Percentiles rank a stretch among this genome's conserved stretches.
Evolutionary conservation across 2,113 vertebrate species (phyloP).

Genomic region (Nestor notabilis): DNA sequence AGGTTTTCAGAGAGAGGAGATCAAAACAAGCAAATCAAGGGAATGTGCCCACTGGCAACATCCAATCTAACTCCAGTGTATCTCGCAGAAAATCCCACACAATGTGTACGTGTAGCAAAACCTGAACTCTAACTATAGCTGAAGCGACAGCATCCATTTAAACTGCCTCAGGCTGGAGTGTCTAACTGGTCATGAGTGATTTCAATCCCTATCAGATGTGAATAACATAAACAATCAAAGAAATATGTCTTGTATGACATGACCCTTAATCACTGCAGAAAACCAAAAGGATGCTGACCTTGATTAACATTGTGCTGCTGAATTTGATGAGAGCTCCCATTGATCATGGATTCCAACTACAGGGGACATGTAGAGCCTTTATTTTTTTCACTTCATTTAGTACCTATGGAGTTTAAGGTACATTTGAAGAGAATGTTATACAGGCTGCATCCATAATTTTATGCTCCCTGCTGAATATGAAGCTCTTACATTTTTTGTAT

Average conservation of each 20-base stretch:
- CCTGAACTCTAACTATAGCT: background rate
- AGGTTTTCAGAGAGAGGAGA: background rate
- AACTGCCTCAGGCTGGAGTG: background rate
- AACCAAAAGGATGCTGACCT: conserved; percentile 19
- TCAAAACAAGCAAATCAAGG: background rate
- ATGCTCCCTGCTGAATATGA: background rate
- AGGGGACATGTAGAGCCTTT: background rate
- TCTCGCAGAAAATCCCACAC: background rate
- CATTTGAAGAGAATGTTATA: background rate
- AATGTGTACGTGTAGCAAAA: background rate
- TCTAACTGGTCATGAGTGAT: conserved; percentile 10
- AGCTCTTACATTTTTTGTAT: background rate
- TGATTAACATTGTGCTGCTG: conserved; percentile 46
- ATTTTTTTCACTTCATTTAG: background rate
- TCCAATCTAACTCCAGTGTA: background rate
- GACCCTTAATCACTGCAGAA: conserved; percentile 35
- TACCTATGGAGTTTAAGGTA: background rate
- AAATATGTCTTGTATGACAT: conserved; percentile 38
- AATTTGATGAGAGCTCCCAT: conserved; percentile 15
- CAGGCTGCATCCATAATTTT: background rate
- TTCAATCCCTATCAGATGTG: conserved; percentile 18
- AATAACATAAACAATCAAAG: conserved; percentile 49
- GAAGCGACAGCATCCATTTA: background rate
- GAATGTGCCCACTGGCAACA: background rate
- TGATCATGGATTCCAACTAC: conserved; percentile 25